phyloP scores from a whole-genome alignment of 2,113 vertebrate species.

The Oreochromis aureus region DNA sequence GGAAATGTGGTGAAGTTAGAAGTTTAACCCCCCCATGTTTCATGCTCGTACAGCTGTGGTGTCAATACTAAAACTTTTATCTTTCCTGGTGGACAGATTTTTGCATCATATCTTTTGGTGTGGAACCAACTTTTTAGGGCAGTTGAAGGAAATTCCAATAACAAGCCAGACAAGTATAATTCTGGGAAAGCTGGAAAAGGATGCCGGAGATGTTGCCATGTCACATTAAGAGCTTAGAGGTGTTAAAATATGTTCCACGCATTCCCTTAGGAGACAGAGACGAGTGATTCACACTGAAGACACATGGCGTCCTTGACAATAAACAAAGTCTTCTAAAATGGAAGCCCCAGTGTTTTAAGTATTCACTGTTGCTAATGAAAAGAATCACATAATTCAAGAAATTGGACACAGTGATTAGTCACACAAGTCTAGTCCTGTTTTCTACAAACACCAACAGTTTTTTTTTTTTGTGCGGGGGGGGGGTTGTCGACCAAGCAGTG shows the following conservation, averaged over 20 bases:
- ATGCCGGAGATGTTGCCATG: neutral
- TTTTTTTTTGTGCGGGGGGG: neutral
- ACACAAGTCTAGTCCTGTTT: constrained; percentile 29
- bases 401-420: constrained; percentile 55
- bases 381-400: constrained; percentile 51
- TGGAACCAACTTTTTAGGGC: neutral
- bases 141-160: neutral
- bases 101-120: neutral
- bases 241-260: constrained; percentile 30
- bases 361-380: constrained; percentile 50
- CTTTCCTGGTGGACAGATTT: neutral
- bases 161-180: neutral
- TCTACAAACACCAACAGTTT: neutral
- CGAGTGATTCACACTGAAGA: constrained; percentile 4
- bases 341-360: constrained; percentile 4
- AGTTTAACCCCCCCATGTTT: neutral
- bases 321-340: neutral
- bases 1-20: neutral
- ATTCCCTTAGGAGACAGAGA: constrained; percentile 10
- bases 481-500: neutral
- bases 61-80: neutral
- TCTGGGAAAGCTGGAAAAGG: neutral
- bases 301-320: neutral
- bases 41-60: neutral
- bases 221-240: constrained; percentile 42